Conservation (phyloP, 2,888 invertebrate genomes). For the Phrixothrix hirtus region DNA sequence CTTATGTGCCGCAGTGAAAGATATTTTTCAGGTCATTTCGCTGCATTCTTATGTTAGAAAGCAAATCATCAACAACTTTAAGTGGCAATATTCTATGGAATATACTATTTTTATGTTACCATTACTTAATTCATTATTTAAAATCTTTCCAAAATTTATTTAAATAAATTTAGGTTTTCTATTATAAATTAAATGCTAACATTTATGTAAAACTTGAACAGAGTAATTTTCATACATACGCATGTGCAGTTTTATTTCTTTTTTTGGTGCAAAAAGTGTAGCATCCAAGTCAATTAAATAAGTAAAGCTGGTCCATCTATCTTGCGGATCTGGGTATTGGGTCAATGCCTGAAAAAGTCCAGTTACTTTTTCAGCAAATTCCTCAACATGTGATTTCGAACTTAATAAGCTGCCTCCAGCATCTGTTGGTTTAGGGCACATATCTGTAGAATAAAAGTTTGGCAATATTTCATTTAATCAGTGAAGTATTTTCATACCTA, state of each 20-base stretch:
- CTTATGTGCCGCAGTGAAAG: no score
- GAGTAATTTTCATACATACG: conserved; percentile 64
- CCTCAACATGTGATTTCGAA: conserved; percentile 84
- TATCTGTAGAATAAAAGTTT: conserved; percentile 65
- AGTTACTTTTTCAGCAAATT: conserved; percentile 78
- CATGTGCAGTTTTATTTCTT: conserved; percentile 67
- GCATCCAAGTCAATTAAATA: conserved; percentile 77
- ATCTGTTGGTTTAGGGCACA: conserved; percentile 85
- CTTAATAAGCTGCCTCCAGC: conserved; percentile 71
- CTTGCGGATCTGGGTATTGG: conserved; percentile 73
- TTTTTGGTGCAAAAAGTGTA: conserved; percentile 67
- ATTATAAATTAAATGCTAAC: no score
- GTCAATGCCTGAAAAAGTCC: conserved; percentile 83
- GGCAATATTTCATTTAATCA: no score
- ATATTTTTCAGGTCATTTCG: no score
- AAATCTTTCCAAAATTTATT: no score
- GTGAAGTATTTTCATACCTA: conserved; percentile 92
- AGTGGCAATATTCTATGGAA: no score
- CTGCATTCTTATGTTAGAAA: no score
- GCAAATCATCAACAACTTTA: no score
- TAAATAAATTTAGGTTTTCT: no score
- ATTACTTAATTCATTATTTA: no score
- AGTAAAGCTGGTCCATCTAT: conserved; percentile 83
- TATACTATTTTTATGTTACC: no score
- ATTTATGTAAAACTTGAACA: no score